Evolutionary conservation across 2,797 vertebrate genomes (phyloP), one percentile per base, ranked within the genome.

Genomic region (Enoplosus armatus): DNA sequence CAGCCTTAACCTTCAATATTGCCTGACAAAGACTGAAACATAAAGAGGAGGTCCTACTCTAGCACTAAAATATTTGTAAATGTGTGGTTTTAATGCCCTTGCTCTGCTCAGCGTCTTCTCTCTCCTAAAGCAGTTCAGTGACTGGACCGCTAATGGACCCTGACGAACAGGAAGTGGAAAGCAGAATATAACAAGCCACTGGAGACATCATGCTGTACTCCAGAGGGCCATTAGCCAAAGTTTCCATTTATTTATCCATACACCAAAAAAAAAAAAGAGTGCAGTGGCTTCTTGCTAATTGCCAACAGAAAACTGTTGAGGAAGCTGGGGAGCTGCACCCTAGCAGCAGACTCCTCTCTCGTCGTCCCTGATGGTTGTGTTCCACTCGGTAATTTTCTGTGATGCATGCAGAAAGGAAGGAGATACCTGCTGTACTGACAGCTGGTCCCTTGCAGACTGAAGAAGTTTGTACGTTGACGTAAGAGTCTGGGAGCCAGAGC

Each of bases 121-220:
- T 70, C n/a, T 71, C 62, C 63, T 74, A 58, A 59, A 78, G 67
- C 29, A 59, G 31, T 41, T 77, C 72, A 67, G 71, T 76, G 79
- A 80, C 73, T 75, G 79, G 82, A 67, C 86, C 45, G 74, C 67
- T 87, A 88, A 91, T 89, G 79, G 87, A 90, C 77, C 74, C 55
- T 83, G 73, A 87, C 69, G 48, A 91, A 90, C 82, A 88, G 89
- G 91, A 93, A 92, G 88, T 83, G 75, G 84, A 80, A 85, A 83
- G 76, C 55, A 87, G 68, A 82, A 77, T 81, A 82, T 94, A 94
- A 94, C 87, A 93, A 94, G 93, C 85, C 92, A 89, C 88, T 75
- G 75, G 91, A 89, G 93, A 91, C 56, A 60, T 55, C 14, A 11
- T 37, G 27, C 35, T 33, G 50, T n/a, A 50, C 93, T 87, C 90